A percentile compares a stretch with the other conserved stretches of the same genome.
Conservation (phyloP, 2,888 invertebrate species). For the Alviniconcha strummeri region DNA sequence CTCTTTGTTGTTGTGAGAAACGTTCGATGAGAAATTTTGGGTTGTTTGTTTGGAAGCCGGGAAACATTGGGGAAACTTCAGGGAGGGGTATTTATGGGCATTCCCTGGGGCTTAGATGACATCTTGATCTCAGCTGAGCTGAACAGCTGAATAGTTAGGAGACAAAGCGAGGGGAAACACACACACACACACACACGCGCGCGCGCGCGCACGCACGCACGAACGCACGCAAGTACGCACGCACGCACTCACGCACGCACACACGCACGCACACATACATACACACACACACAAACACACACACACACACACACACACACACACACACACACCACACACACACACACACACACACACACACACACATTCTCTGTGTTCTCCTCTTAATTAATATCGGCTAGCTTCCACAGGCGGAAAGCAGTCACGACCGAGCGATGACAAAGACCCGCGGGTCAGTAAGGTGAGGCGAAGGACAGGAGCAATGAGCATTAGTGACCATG, state of each 20-base stretch:
- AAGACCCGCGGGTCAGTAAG: not conserved
- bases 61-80: too few species aligned
- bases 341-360: conserved; percentile 23
- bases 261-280: conserved; percentile 22
- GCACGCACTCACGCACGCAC: conserved; percentile 9
- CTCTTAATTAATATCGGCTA: not conserved
- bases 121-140: not conserved
- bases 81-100: too few species aligned
- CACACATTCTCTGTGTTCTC: not conserved
- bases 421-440: too few species aligned
- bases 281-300: conserved; percentile 23
- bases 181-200: not conserved
- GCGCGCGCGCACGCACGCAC: conserved; percentile 6
- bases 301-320: conserved; percentile 7
- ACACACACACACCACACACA: conserved; percentile 3
- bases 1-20: too few species aligned
- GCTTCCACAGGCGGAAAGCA: too few species aligned
- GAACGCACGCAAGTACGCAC: not conserved
- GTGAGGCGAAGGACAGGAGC: not conserved
- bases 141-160: not conserved
- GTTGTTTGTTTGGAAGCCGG: too few species aligned
- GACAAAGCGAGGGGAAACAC: not conserved
- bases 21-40: too few species aligned
- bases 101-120: too few species aligned
- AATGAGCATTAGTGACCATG: not conserved